A percentile compares a stretch with the other conserved stretches of the same genome.
phyloP scores from a whole-genome alignment of 2,888 invertebrate species.

The Caenorhabditis japonica region DNA sequence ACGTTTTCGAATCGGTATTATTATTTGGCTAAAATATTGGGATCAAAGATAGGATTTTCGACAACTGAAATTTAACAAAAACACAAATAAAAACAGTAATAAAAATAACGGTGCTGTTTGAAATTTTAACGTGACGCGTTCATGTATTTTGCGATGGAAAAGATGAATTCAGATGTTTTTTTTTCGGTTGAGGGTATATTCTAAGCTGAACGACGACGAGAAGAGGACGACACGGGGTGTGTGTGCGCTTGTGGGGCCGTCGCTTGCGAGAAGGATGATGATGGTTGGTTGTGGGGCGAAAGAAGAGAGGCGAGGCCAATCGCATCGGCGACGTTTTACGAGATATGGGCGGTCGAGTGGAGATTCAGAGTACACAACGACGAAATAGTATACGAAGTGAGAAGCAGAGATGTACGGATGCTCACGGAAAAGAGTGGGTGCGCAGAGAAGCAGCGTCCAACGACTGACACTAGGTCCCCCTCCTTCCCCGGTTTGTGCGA shows the following conservation, averaged over 20 bases:
- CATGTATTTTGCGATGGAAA: no score
- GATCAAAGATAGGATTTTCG: no score
- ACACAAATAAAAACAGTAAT: no score
- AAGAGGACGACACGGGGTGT: constrained; percentile 26
- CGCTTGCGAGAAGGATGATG: constrained; percentile 13
- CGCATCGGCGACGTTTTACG: constrained; percentile 19
- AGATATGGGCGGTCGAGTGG: constrained; percentile 10
- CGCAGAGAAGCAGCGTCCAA: no score
- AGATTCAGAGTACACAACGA: neutral
- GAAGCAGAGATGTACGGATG: constrained; percentile 14
- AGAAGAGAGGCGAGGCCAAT: constrained; percentile 22
- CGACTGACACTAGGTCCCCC: no score
- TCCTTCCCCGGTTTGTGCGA: neutral
- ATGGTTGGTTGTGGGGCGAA: constrained; percentile 17
- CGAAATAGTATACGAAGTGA: no score
- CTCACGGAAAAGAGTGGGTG: no score
- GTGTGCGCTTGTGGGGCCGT: constrained; percentile 19
- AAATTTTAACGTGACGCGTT: no score
- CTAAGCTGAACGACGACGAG: constrained; percentile 35
- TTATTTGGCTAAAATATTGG: no score
- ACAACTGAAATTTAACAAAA: no score
- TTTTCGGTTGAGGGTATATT: constrained; percentile 35
- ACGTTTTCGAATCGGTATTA: no score
- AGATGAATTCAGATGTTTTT: constrained; percentile 29
- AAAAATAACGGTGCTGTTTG: no score